Conservation (phyloP, 2,797 vertebrate genomes). For the Gallirallus australis region DNA sequence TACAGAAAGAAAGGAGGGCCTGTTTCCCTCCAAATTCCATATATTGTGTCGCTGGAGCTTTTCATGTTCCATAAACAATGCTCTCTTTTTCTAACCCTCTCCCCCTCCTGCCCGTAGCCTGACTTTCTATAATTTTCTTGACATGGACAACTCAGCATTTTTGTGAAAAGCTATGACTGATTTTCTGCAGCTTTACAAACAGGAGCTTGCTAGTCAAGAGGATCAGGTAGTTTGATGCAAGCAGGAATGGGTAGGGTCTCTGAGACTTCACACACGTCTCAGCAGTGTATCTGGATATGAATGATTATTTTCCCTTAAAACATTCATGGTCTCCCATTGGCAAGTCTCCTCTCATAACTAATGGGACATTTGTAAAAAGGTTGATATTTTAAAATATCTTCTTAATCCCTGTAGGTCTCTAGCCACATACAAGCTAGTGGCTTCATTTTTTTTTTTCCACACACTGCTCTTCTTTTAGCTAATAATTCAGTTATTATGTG, state of each 20-base stretch:
- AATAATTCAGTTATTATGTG: conserved; percentile 36
- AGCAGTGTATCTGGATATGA: conserved; percentile 9
- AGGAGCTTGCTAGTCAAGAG: conserved; percentile 1
- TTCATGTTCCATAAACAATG: conserved; percentile 81
- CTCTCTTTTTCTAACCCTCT: conserved; percentile 76
- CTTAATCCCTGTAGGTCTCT: conserved; percentile 17
- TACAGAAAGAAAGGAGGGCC: conserved; percentile 79
- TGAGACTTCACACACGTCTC: neutral
- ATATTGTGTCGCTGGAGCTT: conserved; percentile 78
- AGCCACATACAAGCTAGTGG: neutral
- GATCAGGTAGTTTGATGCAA: conserved; percentile 38
- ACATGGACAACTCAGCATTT: conserved; percentile 70
- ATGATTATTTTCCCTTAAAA: conserved; percentile 14
- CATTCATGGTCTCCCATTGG: neutral
- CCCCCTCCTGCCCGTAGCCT: conserved; percentile 55
- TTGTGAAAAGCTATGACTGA: conserved; percentile 62
- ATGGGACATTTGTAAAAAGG: conserved; percentile 20
- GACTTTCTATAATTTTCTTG: conserved; percentile 70
- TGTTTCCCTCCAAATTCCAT: conserved; percentile 76
- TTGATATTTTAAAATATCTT: conserved; percentile 34
- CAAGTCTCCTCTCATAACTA: conserved; percentile 14
- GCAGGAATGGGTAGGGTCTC: neutral
- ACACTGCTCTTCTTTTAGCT: conserved; percentile 1
- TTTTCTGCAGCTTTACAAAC: conserved; percentile 68
- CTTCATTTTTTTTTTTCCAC: conserved; percentile 56